Evolutionary conservation across 2,113 vertebrate genomes (phyloP).

Genomic region (Promerops cafer): DNA sequence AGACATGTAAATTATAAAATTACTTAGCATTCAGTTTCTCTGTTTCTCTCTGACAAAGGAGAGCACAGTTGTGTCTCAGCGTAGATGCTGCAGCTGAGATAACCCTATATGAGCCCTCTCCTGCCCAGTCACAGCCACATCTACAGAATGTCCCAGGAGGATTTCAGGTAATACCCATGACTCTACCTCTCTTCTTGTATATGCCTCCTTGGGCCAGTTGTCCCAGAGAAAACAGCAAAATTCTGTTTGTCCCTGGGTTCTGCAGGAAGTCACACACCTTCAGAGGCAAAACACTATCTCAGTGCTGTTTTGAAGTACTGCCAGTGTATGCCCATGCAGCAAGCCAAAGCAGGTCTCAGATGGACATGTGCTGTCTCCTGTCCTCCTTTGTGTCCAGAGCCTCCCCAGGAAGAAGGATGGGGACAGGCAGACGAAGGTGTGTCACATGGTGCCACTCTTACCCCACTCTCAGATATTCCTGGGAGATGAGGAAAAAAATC

Average conservation of each 20-base stretch:
- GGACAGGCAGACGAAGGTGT: background rate
- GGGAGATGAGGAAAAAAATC: background rate
- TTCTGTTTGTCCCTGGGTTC: background rate
- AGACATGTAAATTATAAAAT: background rate
- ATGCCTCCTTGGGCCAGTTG: background rate
- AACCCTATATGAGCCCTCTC: background rate
- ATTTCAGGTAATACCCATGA: background rate
- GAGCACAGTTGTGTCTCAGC: accelerated
- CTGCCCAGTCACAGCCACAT: background rate
- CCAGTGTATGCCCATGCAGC: accelerated
- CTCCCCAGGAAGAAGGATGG: background rate
- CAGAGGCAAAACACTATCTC: background rate
- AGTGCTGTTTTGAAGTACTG: background rate
- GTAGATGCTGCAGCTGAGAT: background rate
- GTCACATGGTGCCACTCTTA: background rate
- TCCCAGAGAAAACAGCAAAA: background rate
- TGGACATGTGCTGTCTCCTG: background rate
- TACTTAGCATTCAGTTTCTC: background rate
- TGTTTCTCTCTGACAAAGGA: background rate
- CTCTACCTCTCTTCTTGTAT: background rate
- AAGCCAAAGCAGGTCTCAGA: background rate
- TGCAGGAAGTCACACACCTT: background rate
- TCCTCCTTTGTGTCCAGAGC: background rate
- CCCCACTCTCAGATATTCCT: background rate
- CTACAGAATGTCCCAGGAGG: background rate